phyloP scores from a whole-genome alignment of 2,888 invertebrate genomes.

The Gymnocheta viridis region DNA sequence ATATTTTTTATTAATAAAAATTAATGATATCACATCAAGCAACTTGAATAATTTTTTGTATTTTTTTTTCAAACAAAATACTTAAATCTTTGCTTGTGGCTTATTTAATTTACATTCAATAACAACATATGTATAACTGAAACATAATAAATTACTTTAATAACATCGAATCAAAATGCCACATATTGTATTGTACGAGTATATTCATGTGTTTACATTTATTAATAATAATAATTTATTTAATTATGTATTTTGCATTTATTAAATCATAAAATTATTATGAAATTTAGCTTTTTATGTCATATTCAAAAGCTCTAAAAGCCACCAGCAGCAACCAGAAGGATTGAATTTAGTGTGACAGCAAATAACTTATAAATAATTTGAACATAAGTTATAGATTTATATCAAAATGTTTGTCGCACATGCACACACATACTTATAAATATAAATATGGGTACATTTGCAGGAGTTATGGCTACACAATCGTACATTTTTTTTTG shows the following conservation, averaged over 20 bases:
- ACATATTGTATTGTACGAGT: neutral
- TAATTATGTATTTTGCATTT: neutral
- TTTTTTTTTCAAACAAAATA: neutral
- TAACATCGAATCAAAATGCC: neutral
- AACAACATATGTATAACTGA: neutral
- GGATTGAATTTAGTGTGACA: slow-evolving; percentile 23
- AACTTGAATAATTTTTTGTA: neutral
- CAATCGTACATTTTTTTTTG: too few species aligned
- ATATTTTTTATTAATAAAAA: too few species aligned
- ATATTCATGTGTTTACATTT: slow-evolving; percentile 15
- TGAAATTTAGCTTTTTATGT: slow-evolving; percentile 1
- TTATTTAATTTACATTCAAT: slow-evolving; percentile 2
- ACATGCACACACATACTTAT: neutral
- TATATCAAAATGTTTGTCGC: neutral
- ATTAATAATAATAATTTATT: slow-evolving; percentile 24
- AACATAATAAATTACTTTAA: neutral
- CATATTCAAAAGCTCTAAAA: slow-evolving; percentile 20
- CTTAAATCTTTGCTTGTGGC: neutral
- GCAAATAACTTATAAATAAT: slow-evolving; percentile 21
- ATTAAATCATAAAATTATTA: slow-evolving; percentile 21
- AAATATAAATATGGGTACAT: neutral
- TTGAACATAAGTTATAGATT: slow-evolving; percentile 23
- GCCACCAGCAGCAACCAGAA: neutral
- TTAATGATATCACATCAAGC: too few species aligned
- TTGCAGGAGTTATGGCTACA: neutral